Conservation (phyloP, 35 echinoderm and acorn worm species). For the Hemicentrotus pulcherrimus region DNA sequence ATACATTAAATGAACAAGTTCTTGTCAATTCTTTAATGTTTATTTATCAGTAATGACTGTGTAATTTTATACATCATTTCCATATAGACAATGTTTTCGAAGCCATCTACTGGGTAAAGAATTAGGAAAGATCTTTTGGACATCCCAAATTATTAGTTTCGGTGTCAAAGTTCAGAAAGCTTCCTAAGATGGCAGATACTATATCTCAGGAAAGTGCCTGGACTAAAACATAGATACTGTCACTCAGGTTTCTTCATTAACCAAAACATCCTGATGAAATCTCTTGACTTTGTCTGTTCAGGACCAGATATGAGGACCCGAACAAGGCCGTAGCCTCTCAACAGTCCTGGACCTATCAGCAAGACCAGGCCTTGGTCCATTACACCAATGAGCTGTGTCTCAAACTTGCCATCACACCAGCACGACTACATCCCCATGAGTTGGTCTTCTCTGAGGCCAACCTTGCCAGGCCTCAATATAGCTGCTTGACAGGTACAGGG, state of each 20-base stretch:
- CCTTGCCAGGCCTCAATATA: constrained; percentile 59
- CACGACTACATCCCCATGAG: constrained; percentile 79
- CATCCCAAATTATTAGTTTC: too few species aligned
- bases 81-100: too few species aligned
- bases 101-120: too few species aligned
- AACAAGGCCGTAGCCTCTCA: constrained; percentile 48
- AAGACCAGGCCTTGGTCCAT: constrained; percentile 66
- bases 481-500: constrained; percentile 63
- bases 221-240: too few species aligned
- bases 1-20: background rate
- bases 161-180: too few species aligned
- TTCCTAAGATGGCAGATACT: too few species aligned
- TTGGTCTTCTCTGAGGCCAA: constrained; percentile 69
- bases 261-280: background rate
- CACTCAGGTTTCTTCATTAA: too few species aligned
- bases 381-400: constrained; percentile 75
- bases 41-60: too few species aligned
- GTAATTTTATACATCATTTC: too few species aligned
- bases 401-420: constrained; percentile 76
- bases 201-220: too few species aligned
- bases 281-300: background rate
- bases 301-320: constrained; percentile 43
- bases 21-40: background rate
- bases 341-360: constrained; percentile 72
- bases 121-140: too few species aligned